These are phyloP conservation scores for Acheta domesticus DNA, from an alignment of 2,888 invertebrate species.

Conservation along the genomic window DNA sequence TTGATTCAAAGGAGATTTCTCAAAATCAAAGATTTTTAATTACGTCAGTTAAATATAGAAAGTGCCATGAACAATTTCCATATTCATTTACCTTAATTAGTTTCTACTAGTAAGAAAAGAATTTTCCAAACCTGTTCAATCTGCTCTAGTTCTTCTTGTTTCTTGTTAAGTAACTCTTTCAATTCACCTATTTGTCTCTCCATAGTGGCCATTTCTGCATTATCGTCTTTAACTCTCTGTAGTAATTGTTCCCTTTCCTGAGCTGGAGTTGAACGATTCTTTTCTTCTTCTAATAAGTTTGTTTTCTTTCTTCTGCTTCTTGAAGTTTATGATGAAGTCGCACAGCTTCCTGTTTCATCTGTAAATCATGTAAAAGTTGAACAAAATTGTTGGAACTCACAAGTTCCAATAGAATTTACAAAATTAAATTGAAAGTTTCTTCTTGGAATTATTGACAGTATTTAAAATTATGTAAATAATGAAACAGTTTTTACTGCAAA, in stretches of 20 bases:
- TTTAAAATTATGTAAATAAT: no score
- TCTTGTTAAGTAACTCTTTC: constrained; percentile 63
- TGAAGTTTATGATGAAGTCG: constrained; percentile 58
- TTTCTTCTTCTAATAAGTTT: constrained; percentile 66
- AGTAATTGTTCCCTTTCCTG: constrained; percentile 73
- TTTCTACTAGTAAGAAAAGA: not conserved
- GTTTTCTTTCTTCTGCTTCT: constrained; percentile 60
- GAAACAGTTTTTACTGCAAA: no score
- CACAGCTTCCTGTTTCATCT: constrained; percentile 58
- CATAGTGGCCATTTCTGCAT: constrained; percentile 72
- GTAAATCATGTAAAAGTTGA: constrained; percentile 34
- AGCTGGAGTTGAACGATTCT: constrained; percentile 67
- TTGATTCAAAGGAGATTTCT: no score
- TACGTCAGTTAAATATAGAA: no score
- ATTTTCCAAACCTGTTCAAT: constrained; percentile 57
- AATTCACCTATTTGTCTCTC: constrained; percentile 69
- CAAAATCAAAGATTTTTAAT: no score
- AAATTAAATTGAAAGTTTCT: no score
- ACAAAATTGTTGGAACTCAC: no score
- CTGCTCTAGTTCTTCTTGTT: constrained; percentile 67
- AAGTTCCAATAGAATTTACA: no score
- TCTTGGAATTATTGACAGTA: no score
- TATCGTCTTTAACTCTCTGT: constrained; percentile 71
- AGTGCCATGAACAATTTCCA: not conserved
- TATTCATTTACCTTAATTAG: not conserved